Evolutionary conservation across 2,113 vertebrate genomes (phyloP).

Genomic region (Rhizomys pruinosus): DNA sequence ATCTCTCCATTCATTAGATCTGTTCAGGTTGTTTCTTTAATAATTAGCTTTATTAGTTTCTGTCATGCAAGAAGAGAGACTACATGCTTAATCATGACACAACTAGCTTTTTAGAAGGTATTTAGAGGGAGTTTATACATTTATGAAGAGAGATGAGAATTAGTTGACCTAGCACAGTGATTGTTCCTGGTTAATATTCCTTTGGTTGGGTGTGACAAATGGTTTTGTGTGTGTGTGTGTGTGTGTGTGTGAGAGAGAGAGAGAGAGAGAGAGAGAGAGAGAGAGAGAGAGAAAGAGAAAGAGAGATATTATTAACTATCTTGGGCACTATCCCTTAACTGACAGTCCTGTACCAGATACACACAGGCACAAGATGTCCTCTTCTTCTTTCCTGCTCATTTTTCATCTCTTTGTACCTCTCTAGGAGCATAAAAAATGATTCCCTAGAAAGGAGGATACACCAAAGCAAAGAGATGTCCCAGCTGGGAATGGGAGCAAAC

Average conservation of each 20-base stretch:
- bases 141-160: neutral
- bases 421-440: neutral
- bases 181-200: neutral
- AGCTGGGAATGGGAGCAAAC: neutral
- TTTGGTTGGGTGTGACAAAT: neutral
- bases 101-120: neutral
- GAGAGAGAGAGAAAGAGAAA: neutral
- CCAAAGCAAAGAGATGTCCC: neutral
- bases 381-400: neutral
- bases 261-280: neutral
- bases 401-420: neutral
- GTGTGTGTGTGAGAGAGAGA: neutral
- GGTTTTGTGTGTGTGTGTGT: neutral
- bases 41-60: neutral
- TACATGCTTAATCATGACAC: neutral
- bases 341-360: neutral
- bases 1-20: neutral
- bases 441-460: neutral
- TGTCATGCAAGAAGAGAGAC: neutral
- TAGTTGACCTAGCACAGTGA: neutral
- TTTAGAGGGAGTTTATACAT: neutral
- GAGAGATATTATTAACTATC: neutral
- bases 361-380: neutral
- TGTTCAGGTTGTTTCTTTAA: neutral
- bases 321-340: neutral